Base-by-base conservation (phyloP, 2,888 invertebrate species). In the Campoplex nolae region DNA sequence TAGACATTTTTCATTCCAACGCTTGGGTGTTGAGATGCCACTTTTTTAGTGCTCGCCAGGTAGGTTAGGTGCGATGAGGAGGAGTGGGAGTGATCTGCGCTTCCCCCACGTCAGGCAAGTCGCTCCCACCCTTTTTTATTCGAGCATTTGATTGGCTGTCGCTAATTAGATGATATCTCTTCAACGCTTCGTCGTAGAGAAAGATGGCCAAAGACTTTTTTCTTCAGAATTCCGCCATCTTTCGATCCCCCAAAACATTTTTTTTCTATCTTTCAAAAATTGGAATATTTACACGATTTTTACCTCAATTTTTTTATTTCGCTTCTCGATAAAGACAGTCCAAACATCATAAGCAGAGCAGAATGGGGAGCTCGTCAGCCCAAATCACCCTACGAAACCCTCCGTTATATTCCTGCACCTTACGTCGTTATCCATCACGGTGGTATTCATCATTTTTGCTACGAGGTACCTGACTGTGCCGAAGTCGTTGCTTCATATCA, bases 381-480 rank as follows among this genome's bases (percentile, higher is more conserved):
- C 0, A 89, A 82, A 4, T 79, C 58, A 2, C 42, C 75, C 0
- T 48, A 88, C 11, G 79, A 87, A 70, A 82, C 78, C 0, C 86
- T 94, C 79, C 45, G 51, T 1, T 42, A 83, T 1, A 81, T 88
- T 4, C 95, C 95, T 1, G 90, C 92, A 0, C 93, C 94, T 0
- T 94, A 93, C 83, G 93, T 93, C 4, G 94, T 95, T 0, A 86
- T 95, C 16, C 95, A 95, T 85, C 95, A 95, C 79, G 94, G 94
- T 3, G 93, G 94, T 4, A 91, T 91, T 0, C 78, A 81, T 0
- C 67, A 88, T 0, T 94, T 93, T 83, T 95, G 95, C 84, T 87
- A 89, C 74, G 88, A 90, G 23, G 88, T 92, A 48, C 71, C 84
- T 0, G 78, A 86, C 0, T 95, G 95, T 81, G 89, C 93, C 0